Conservation (phyloP, 1,140 invertebrate genomes). For the Gryllus bimaculatus region DNA sequence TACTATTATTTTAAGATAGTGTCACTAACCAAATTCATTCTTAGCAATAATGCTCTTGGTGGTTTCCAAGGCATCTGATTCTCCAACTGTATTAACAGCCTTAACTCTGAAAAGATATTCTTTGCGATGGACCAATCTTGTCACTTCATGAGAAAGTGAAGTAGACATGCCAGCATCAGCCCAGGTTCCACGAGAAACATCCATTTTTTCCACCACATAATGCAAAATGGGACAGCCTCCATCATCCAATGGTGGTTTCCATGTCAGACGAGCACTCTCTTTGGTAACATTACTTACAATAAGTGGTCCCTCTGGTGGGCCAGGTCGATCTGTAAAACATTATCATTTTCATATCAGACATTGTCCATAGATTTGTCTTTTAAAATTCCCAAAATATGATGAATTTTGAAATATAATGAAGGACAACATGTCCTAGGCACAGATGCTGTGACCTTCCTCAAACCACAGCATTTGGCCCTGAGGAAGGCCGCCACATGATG, state of each 20-base stretch:
- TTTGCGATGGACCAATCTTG: slow-evolving; percentile 81
- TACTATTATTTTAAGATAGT: neutral
- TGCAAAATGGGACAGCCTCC: slow-evolving; percentile 91
- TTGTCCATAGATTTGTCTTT: too few species aligned
- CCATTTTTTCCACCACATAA: slow-evolving; percentile 97
- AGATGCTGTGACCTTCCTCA: too few species aligned
- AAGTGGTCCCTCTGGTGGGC: slow-evolving; percentile 76
- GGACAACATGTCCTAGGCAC: too few species aligned
- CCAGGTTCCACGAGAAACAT: slow-evolving; percentile 89
- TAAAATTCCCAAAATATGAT: too few species aligned
- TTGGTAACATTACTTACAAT: slow-evolving; percentile 78
- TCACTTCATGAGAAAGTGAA: slow-evolving; percentile 71
- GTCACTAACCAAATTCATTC: slow-evolving; percentile 67
- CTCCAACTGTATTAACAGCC: slow-evolving; percentile 90
- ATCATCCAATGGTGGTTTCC: slow-evolving; percentile 76
- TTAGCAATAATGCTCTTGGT: slow-evolving; percentile 81
- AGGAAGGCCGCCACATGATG: too few species aligned
- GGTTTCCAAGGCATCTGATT: slow-evolving; percentile 85
- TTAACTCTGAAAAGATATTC: slow-evolving; percentile 86
- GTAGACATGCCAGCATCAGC: slow-evolving; percentile 83
- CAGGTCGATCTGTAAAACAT: slow-evolving; percentile 59
- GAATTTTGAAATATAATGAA: too few species aligned
- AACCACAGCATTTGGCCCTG: too few species aligned
- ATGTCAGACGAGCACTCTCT: slow-evolving; percentile 76
- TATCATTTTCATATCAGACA: neutral